Evolutionary conservation across 30 jellyfish, hydroid and myxozoan genomes (phyloP).

Genomic region (Aurelia sp.): DNA sequence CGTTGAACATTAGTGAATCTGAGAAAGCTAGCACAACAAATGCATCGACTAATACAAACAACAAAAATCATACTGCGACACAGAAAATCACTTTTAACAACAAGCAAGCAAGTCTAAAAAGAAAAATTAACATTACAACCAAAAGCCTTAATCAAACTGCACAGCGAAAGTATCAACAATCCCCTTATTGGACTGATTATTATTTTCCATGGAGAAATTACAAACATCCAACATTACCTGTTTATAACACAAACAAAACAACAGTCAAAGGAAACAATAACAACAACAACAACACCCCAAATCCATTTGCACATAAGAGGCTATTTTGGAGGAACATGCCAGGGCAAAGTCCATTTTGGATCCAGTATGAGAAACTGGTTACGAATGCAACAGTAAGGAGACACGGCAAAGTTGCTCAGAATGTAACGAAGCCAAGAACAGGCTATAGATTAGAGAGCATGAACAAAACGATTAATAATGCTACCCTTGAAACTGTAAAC

Average conservation of each 20-base stretch:
- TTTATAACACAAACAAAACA: not conserved
- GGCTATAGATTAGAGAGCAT: no score
- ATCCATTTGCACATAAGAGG: conserved; percentile 36
- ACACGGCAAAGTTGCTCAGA: no score
- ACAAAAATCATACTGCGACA: no score
- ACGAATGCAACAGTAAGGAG: conserved; percentile 2
- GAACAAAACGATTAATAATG: not conserved
- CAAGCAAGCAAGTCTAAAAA: no score
- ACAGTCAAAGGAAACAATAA: not conserved
- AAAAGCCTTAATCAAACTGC: no score
- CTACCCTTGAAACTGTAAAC: no score
- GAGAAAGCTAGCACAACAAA: no score
- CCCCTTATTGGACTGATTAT: conserved; percentile 54
- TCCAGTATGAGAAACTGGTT: conserved; percentile 12
- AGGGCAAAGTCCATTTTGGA: conserved; percentile 61
- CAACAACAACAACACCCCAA: not conserved
- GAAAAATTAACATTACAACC: no score
- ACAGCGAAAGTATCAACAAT: not conserved
- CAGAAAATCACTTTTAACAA: no score
- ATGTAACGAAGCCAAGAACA: no score
- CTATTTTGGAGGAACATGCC: conserved; percentile 39
- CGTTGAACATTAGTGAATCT: no score
- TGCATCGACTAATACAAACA: no score
- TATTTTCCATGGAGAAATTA: conserved; percentile 48
- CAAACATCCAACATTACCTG: conserved; percentile 29